phyloP scores from a whole-genome alignment of 2,888 invertebrate genomes.

The Tipula lateralis region DNA sequence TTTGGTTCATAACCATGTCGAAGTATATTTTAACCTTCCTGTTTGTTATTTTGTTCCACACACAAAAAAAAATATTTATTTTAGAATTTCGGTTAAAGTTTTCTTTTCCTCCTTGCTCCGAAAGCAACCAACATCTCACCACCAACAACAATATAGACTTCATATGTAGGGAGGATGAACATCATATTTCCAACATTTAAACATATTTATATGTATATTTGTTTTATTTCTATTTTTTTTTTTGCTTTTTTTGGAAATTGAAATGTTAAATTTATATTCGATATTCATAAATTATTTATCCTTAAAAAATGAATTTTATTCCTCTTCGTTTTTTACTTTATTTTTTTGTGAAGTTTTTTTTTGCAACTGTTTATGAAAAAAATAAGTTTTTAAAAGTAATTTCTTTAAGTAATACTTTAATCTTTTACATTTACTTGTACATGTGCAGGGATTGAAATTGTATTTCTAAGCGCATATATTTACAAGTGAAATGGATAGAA shows the following conservation, averaged over 20 bases:
- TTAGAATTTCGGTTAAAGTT: background rate
- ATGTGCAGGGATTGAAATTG: background rate
- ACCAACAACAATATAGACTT: background rate
- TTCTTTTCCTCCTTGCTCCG: background rate
- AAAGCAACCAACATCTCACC: background rate
- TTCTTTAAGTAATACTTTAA: background rate
- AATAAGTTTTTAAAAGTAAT: background rate
- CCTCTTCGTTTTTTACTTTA: background rate
- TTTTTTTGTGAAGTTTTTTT: background rate
- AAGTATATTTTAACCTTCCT: background rate
- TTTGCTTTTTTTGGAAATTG: background rate
- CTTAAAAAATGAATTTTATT: background rate
- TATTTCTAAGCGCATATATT: no score
- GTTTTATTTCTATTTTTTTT: background rate
- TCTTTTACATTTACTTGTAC: background rate
- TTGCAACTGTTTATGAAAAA: background rate
- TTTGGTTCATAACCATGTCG: background rate
- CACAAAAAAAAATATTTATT: background rate
- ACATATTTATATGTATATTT: background rate
- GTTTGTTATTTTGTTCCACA: background rate
- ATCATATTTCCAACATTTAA: background rate
- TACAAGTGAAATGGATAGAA: background rate
- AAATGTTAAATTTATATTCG: conserved; percentile 15
- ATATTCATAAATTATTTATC: conserved; percentile 19
- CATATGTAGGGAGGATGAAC: background rate